These are phyloP conservation scores for Coenonympha arcania DNA, from an alignment of 2,888 invertebrate genomes.

Conservation along the genomic window DNA sequence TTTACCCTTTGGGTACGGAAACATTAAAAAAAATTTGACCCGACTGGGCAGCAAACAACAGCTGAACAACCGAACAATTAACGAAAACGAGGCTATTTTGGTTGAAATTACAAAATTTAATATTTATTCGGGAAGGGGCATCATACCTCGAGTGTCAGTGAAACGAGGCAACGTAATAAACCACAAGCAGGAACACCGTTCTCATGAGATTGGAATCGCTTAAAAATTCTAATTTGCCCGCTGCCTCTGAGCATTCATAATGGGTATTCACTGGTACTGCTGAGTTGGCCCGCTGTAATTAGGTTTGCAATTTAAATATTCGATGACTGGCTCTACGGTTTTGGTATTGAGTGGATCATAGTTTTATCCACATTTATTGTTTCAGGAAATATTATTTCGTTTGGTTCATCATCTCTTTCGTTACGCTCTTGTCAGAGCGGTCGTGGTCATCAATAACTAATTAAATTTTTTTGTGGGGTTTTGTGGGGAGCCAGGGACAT, in stretches of 20 bases:
- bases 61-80: too few relatives aligned
- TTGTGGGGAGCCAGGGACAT: too few relatives aligned
- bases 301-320: constrained; percentile 3
- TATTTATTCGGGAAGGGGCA: neutral
- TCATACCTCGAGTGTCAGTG: neutral
- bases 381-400: too few relatives aligned
- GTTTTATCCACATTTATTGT: neutral
- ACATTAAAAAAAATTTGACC: too few relatives aligned
- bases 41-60: too few relatives aligned
- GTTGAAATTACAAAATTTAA: neutral
- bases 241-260: constrained; percentile 18
- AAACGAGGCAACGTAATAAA: neutral
- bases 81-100: neutral
- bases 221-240: constrained; percentile 22
- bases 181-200: neutral
- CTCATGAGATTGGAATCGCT: constrained; percentile 17
- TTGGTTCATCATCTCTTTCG: too few relatives aligned
- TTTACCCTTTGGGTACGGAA: too few relatives aligned
- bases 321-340: neutral
- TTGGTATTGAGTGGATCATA: neutral
- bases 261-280: neutral
- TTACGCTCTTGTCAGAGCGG: too few relatives aligned
- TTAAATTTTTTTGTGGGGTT: too few relatives aligned
- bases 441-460: too few relatives aligned
- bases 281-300: neutral